Evolutionary conservation across 1,140 invertebrate genomes (phyloP), one percentile per base, ranked within the genome.

Genomic region (Lordiphosa mommai): DNA sequence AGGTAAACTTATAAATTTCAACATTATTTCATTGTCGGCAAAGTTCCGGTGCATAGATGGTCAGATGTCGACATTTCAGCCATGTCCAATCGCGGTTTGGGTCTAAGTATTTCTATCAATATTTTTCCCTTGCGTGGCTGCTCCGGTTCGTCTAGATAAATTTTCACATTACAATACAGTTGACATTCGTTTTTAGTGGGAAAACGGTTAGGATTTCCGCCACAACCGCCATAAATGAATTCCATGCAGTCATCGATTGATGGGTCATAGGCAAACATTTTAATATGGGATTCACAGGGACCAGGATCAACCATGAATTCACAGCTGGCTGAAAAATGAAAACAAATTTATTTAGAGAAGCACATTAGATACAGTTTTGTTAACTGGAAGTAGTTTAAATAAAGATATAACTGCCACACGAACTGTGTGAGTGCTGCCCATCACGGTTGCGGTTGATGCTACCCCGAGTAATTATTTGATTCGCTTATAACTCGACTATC

Each of bases 151-250:
- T 43, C 40, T 1, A 4, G 0, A 29, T 27, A 43, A 5, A 43
- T 4, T 7, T 29, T 20, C 8, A 37, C 60, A 43, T 51, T 13
- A 10, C 70, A 72, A 10, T 20, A 12, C 0, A 1, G 1, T 10
- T 4, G 9, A 17, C 70, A 72, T 6, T 52, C 40, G 0, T 30
- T 0, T 17, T 49, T 41, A 0, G 51, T 40, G 0, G n/a, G 6
- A 36, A 71, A 72, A 1, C 70, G 68, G 55, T 72, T 72, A 6
- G 68, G 56, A 20, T 72, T 72, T 17, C 70, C 70, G 0, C 61
- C 70, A 12, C 68, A 72, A 1, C 70, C 70, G 8, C 56, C 32
- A 17, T 72, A 72, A 1, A 23, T 0, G 3, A 72, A 67, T 23
- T 37, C 7, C 6, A 33, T 48, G 5, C 70, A 72, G 1, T 10